These are phyloP conservation scores for Apamea anceps DNA, from an alignment of 2,888 invertebrate genomes.

Conservation along the genomic window DNA sequence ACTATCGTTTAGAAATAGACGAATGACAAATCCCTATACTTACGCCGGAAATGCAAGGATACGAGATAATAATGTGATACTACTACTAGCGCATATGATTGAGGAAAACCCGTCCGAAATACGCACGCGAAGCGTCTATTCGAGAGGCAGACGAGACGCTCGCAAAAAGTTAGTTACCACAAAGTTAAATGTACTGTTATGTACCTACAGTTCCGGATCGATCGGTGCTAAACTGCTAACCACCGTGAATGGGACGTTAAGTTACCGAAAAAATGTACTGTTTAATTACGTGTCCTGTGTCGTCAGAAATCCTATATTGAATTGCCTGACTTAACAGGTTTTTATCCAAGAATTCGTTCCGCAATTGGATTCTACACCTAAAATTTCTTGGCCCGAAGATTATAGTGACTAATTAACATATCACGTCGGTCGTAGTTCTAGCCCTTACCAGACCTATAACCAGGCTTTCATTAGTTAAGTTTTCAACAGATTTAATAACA, in stretches of 20 bases:
- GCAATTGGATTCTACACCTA: background rate
- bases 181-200: slow-evolving; percentile 63
- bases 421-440: slow-evolving; percentile 21
- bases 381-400: slow-evolving; percentile 3
- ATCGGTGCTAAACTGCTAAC: slow-evolving; percentile 27
- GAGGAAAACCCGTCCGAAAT: slow-evolving; percentile 61
- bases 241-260: slow-evolving; percentile 18
- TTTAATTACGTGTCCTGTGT: slow-evolving; percentile 19
- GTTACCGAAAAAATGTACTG: slow-evolving; percentile 28
- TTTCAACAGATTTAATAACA: slow-evolving; percentile 30
- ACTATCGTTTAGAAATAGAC: slow-evolving; percentile 18
- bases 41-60: slow-evolving; percentile 56
- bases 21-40: slow-evolving; percentile 12
- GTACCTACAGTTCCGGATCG: slow-evolving; percentile 43
- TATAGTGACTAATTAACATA: slow-evolving; percentile 21
- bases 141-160: slow-evolving; percentile 37
- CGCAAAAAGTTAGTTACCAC: slow-evolving; percentile 56
- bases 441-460: slow-evolving; percentile 51
- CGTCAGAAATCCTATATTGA: background rate
- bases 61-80: slow-evolving; percentile 44
- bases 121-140: slow-evolving; percentile 35
- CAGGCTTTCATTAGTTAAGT: slow-evolving; percentile 6
- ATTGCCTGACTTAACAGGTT: background rate
- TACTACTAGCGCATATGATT: slow-evolving; percentile 37
- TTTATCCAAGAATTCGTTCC: background rate